Evolutionary conservation across 2,797 vertebrate species (phyloP).

Genomic region (Parauchenoglanis punctatus): DNA sequence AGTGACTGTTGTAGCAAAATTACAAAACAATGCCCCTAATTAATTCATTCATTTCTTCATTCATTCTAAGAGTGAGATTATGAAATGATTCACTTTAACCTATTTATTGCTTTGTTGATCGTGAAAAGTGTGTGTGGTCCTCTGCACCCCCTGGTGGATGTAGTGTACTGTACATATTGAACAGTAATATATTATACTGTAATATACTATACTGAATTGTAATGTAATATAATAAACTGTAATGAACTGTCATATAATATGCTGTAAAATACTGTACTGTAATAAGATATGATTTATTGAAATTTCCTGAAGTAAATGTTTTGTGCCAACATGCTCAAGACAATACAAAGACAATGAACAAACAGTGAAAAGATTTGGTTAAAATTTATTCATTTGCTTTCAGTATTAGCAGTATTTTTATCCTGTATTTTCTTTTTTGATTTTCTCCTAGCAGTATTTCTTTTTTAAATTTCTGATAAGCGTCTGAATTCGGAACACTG

Average conservation of each 20-base stretch:
- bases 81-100: not conserved
- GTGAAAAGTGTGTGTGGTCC: not conserved
- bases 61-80: not conserved
- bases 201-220: not conserved
- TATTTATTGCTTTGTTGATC: not conserved
- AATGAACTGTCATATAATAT: not conserved
- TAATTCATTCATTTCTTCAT: not conserved
- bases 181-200: not conserved
- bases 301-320: not conserved
- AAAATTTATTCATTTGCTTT: not conserved
- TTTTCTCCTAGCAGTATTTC: too few relatives aligned
- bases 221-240: not conserved
- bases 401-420: not conserved
- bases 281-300: not conserved
- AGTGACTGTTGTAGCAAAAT: not conserved
- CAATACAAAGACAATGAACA: not conserved
- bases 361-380: not conserved
- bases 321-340: not conserved
- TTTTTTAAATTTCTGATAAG: not conserved
- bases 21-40: not conserved
- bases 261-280: not conserved
- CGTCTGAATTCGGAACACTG: not conserved
- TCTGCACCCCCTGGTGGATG: conserved; percentile 6
- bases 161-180: not conserved
- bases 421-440: not conserved